Evolutionary conservation across 2,113 vertebrate genomes (phyloP).

Genomic region (Mirza zaza): DNA sequence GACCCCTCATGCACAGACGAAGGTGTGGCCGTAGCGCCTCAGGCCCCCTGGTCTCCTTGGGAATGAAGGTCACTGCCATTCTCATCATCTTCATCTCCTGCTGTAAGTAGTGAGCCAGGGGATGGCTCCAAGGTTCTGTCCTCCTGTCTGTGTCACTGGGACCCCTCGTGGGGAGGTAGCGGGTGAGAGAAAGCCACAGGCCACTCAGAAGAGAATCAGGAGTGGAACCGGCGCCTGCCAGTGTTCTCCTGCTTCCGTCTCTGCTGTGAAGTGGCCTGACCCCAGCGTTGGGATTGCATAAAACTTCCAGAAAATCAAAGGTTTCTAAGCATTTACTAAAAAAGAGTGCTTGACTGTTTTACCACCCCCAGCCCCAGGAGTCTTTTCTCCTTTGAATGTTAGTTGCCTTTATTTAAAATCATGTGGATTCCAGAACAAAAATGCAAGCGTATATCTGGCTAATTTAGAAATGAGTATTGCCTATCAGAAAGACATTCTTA

Average conservation of each 20-base stretch:
- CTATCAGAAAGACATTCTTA: not conserved
- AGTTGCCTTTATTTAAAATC: not conserved
- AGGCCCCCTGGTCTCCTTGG: not conserved
- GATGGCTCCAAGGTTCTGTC: rapidly evolving
- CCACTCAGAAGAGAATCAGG: not conserved
- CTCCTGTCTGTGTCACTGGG: not conserved
- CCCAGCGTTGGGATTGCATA: not conserved
- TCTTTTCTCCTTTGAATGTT: not conserved
- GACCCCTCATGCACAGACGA: not conserved
- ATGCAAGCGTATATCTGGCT: not conserved
- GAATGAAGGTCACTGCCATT: slow-evolving; percentile 22
- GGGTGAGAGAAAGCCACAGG: not conserved
- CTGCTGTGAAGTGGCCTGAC: not conserved
- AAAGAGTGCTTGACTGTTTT: not conserved
- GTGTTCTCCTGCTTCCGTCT: not conserved
- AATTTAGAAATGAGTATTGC: not conserved
- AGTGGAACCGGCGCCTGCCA: rapidly evolving
- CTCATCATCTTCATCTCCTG: not conserved
- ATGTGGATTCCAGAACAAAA: not conserved
- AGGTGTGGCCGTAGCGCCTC: not conserved
- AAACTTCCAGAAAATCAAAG: not conserved
- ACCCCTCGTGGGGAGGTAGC: not conserved
- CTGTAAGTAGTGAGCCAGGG: not conserved
- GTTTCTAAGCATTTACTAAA: not conserved
- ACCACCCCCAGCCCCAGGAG: too few relatives aligned